These are phyloP conservation scores for Pterobdella sp. DNA, from an alignment of 2,888 invertebrate genomes.

Conservation along the genomic window DNA sequence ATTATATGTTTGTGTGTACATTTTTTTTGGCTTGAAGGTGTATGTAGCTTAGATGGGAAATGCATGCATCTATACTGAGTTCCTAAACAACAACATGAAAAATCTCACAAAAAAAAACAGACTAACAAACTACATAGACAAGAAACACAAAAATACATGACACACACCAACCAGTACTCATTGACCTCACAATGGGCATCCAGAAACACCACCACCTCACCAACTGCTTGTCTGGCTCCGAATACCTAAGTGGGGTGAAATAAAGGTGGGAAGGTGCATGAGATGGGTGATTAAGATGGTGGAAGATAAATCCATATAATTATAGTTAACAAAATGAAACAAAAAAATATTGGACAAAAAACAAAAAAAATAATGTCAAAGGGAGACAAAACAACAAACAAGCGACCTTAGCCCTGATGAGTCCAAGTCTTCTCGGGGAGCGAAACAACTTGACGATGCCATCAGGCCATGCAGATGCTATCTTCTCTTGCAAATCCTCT, in stretches of 20 bases:
- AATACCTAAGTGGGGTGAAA: neutral
- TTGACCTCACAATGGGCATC: conserved; percentile 51
- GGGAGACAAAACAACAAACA: neutral
- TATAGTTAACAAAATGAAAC: neutral
- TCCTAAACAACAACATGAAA: neutral
- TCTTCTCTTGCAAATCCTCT: conserved; percentile 56
- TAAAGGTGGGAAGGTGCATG: too few species aligned
- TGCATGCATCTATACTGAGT: too few species aligned
- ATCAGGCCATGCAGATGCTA: conserved; percentile 54
- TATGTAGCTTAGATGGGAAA: too few species aligned
- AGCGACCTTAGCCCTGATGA: conserved; percentile 79
- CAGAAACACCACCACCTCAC: conserved; percentile 51
- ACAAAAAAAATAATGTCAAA: neutral
- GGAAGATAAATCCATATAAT: neutral
- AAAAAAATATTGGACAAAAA: neutral
- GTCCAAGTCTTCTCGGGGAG: conserved; percentile 68
- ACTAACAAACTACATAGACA: neutral
- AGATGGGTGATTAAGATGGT: too few species aligned
- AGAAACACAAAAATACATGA: neutral
- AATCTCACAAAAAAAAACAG: neutral
- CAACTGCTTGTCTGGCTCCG: conserved; percentile 70
- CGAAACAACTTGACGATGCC: conserved; percentile 65
- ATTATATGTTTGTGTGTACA: too few species aligned
- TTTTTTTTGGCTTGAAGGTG: too few species aligned
- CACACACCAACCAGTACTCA: conserved; percentile 42